Conservation (phyloP, 1,140 invertebrate genomes). For the Cotesia typhae region DNA sequence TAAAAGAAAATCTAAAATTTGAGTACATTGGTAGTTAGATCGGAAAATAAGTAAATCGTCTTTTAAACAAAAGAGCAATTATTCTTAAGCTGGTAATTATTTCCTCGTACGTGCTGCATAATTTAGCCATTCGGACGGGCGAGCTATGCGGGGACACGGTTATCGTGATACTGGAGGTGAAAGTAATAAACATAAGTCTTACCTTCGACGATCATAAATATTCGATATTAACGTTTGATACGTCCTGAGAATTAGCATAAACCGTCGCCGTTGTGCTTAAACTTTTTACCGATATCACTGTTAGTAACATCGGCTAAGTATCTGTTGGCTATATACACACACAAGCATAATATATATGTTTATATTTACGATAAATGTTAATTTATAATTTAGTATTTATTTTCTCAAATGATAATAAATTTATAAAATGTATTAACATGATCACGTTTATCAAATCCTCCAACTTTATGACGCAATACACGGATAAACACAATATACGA, state of each 20-base stretch:
- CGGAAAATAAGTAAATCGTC: background rate
- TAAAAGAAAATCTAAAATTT: background rate
- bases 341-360: background rate
- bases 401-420: too few species aligned
- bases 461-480: constrained; percentile 29
- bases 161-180: constrained; percentile 57
- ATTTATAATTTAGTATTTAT: background rate
- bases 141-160: constrained; percentile 41
- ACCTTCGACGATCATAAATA: constrained; percentile 61
- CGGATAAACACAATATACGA: background rate
- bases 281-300: constrained; percentile 14
- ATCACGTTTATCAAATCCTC: constrained; percentile 21
- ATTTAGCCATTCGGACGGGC: constrained; percentile 39
- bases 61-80: constrained; percentile 39
- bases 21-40: background rate
- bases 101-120: constrained; percentile 36
- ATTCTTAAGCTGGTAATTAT: constrained; percentile 40
- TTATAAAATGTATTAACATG: constrained; percentile 6
- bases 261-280: constrained; percentile 29
- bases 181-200: constrained; percentile 64
- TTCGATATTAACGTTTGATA: constrained; percentile 64
- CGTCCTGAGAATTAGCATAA: constrained; percentile 60
- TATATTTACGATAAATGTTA: constrained; percentile 7
- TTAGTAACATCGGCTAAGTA: too few species aligned
- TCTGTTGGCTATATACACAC: too few species aligned